A percentile compares a stretch with the other conserved stretches of the same genome.
Evolutionary conservation across 2,888 invertebrate genomes (phyloP).

Genomic region (Autographa gamma): DNA sequence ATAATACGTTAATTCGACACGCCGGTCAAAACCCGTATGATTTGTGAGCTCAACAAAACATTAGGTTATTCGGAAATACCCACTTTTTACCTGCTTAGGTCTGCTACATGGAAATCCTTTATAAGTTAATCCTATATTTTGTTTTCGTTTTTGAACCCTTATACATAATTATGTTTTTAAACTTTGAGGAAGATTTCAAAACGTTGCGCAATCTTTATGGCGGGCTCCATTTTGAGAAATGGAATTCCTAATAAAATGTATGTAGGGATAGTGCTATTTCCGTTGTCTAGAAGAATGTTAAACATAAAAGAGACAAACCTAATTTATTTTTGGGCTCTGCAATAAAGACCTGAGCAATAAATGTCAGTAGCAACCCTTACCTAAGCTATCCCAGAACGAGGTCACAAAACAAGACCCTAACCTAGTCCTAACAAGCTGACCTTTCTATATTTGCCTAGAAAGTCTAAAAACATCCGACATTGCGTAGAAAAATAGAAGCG

Average conservation of each 20-base stretch:
- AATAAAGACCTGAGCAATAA: background rate
- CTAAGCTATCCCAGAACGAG: background rate
- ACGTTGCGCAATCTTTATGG: background rate
- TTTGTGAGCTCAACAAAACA: slow-evolving; percentile 22
- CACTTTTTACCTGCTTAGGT: slow-evolving; percentile 22
- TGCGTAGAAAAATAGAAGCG: slow-evolving; percentile 43
- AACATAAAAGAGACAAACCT: no score
- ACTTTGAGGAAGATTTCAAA: background rate
- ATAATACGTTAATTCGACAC: slow-evolving; percentile 42
- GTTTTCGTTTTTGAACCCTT: background rate
- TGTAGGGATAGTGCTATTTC: no score
- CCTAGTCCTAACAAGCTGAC: slow-evolving; percentile 24
- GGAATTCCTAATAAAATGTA: no score
- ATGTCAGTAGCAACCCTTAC: background rate
- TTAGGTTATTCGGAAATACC: slow-evolving; percentile 32
- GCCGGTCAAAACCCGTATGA: slow-evolving; percentile 23
- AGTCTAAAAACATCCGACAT: slow-evolving; percentile 32
- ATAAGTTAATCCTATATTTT: background rate
- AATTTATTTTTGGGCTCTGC: background rate
- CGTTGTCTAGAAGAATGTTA: no score
- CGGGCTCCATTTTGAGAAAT: no score
- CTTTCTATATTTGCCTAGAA: slow-evolving; percentile 28
- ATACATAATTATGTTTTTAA: background rate
- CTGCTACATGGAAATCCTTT: slow-evolving; percentile 28
- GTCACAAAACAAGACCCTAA: background rate